Evolutionary conservation across 2,888 invertebrate genomes (phyloP).

Genomic region (Elysia crispata): DNA sequence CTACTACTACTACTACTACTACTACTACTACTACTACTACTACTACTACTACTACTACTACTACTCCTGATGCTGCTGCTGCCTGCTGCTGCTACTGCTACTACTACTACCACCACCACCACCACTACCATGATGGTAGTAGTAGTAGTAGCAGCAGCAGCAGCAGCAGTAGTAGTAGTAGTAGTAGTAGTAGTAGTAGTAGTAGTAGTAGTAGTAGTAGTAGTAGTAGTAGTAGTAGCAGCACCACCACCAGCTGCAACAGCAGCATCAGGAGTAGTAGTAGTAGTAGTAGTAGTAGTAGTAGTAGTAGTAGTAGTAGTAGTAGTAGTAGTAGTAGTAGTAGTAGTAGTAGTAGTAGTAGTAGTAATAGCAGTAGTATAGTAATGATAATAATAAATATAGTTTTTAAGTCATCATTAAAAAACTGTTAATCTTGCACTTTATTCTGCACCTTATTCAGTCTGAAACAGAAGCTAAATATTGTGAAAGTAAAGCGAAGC

Average conservation of each 20-base stretch:
- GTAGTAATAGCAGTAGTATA: conserved; percentile 14
- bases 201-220: conserved; percentile 38
- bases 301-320: conserved; percentile 34
- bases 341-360: conserved; percentile 17
- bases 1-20: too few relatives aligned
- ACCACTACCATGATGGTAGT: background rate
- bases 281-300: conserved; percentile 37
- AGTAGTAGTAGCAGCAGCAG: conserved; percentile 22
- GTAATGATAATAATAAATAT: too few relatives aligned
- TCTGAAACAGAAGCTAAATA: too few relatives aligned
- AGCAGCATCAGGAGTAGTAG: too few relatives aligned
- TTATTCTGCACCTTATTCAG: too few relatives aligned
- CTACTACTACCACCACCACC: background rate
- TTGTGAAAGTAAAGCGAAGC: too few relatives aligned
- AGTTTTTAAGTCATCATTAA: too few relatives aligned
- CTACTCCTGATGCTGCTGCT: too few relatives aligned
- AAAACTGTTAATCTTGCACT: too few relatives aligned
- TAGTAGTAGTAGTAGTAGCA: conserved; percentile 31
- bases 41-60: too few relatives aligned
- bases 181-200: conserved; percentile 37
- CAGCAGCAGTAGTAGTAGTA: conserved; percentile 38
- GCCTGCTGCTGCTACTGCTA: too few relatives aligned
- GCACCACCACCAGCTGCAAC: background rate
- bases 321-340: conserved; percentile 32
- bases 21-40: too few relatives aligned